A percentile compares a stretch with the other conserved stretches of the same genome.
Evolutionary conservation across 2,888 invertebrate species (phyloP).

Genomic region (Mystacides longicornis): DNA sequence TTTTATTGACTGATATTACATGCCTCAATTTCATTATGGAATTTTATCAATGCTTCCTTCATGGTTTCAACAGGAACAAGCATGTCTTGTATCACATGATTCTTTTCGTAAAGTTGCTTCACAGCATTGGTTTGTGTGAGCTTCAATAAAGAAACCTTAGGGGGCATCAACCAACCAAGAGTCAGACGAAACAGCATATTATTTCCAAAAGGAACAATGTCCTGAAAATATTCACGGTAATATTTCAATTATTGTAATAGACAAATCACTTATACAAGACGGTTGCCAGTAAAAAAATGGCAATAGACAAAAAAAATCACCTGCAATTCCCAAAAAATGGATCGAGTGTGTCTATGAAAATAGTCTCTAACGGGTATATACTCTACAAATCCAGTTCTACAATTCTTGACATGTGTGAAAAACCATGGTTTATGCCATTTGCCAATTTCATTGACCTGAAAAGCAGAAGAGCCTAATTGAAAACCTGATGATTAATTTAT

Average conservation of each 20-base stretch:
- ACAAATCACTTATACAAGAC: neutral
- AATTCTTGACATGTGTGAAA: constrained; percentile 64
- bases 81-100: constrained; percentile 78
- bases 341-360: constrained; percentile 73
- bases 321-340: constrained; percentile 79
- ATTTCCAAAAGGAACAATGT: constrained; percentile 80
- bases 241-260: neutral
- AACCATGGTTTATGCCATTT: constrained; percentile 80
- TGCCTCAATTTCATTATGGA: constrained; percentile 61
- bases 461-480: constrained; percentile 13
- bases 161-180: constrained; percentile 77
- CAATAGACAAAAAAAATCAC: constrained; percentile 34
- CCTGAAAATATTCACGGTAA: constrained; percentile 40
- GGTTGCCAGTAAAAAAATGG: neutral
- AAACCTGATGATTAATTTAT: too few relatives aligned
- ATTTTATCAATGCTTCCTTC: constrained; percentile 52
- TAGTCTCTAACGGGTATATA: constrained; percentile 76
- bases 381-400: constrained; percentile 44
- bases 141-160: constrained; percentile 73
- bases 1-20: too few relatives aligned
- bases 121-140: constrained; percentile 65
- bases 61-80: constrained; percentile 61
- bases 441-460: constrained; percentile 65
- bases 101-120: constrained; percentile 62
- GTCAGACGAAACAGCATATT: constrained; percentile 61